Conservation (phyloP, 2,113 vertebrate species). For the Galbula dea region DNA sequence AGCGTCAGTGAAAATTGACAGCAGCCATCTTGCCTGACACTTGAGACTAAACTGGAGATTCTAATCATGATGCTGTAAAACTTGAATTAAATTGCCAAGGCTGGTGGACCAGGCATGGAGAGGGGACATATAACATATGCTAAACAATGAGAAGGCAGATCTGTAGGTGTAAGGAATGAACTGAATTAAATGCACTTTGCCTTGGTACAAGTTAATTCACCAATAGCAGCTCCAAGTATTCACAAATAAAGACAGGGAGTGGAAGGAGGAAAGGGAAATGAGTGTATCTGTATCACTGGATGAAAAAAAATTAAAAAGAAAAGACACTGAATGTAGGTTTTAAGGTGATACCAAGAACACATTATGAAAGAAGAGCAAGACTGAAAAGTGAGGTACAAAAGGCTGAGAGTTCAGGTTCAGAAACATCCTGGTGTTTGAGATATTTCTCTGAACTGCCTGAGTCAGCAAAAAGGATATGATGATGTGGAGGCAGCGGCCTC, state of each 20-base stretch:
- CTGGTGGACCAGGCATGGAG: background rate
- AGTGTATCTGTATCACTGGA: background rate
- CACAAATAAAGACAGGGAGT: background rate
- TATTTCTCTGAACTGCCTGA: background rate
- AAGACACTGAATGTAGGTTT: background rate
- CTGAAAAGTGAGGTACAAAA: background rate
- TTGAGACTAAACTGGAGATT: conserved; percentile 37
- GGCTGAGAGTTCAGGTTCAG: background rate
- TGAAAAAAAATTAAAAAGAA: background rate
- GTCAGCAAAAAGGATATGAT: background rate
- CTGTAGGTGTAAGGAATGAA: conserved; percentile 39
- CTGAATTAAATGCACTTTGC: conserved; percentile 49
- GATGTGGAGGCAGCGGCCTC: background rate
- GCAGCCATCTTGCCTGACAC: conserved; percentile 49
- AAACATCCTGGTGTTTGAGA: background rate
- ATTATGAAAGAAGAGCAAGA: background rate
- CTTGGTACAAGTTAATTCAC: background rate
- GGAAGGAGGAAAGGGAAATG: background rate
- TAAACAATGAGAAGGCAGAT: conserved; percentile 31
- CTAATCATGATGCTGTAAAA: background rate
- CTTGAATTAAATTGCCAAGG: conserved; percentile 41
- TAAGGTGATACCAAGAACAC: background rate
- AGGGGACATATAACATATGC: conserved; percentile 34
- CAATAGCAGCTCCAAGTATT: background rate
- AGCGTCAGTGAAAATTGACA: conserved; percentile 42